Conservation (phyloP, 2,888 invertebrate species). For the Lasioglossum marginatum region DNA sequence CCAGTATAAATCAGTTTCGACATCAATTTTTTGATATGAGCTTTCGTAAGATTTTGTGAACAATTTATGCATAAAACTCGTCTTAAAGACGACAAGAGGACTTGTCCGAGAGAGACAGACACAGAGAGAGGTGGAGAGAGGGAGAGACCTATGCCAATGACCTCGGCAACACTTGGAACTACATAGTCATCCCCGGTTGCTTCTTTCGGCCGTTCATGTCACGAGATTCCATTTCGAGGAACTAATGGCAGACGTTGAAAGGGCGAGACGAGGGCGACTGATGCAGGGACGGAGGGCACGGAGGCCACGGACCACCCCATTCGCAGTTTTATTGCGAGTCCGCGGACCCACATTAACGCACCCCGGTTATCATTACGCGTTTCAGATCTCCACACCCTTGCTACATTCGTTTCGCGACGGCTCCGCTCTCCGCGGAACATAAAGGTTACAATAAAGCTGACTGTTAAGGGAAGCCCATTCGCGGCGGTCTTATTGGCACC, state of each 20-base stretch:
- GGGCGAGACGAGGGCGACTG: slow-evolving; percentile 18
- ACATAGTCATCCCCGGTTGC: slow-evolving; percentile 39
- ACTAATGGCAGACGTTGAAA: slow-evolving; percentile 53
- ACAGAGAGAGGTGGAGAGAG: not conserved
- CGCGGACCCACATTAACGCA: slow-evolving; percentile 65
- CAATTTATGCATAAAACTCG: not conserved
- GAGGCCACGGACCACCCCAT: slow-evolving; percentile 42
- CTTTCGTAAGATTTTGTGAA: not conserved
- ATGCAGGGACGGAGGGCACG: not conserved
- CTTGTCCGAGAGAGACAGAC: not conserved
- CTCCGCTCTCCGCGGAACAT: slow-evolving; percentile 29
- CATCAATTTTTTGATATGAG: not conserved
- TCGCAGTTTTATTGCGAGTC: slow-evolving; percentile 66
- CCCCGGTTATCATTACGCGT: slow-evolving; percentile 65
- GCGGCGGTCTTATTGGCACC: slow-evolving; percentile 30
- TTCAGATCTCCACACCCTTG: slow-evolving; percentile 36
- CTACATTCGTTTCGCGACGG: slow-evolving; percentile 26
- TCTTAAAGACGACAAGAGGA: no score
- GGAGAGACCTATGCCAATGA: slow-evolving; percentile 32
- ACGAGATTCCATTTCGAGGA: slow-evolving; percentile 53
- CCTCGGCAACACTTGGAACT: slow-evolving; percentile 38
- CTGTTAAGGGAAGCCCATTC: slow-evolving; percentile 43
- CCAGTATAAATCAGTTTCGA: not conserved
- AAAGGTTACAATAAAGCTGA: slow-evolving; percentile 45
- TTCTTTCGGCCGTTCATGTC: slow-evolving; percentile 22